Conservation (phyloP, 2,113 vertebrate genomes). For the Bos javanicus region DNA sequence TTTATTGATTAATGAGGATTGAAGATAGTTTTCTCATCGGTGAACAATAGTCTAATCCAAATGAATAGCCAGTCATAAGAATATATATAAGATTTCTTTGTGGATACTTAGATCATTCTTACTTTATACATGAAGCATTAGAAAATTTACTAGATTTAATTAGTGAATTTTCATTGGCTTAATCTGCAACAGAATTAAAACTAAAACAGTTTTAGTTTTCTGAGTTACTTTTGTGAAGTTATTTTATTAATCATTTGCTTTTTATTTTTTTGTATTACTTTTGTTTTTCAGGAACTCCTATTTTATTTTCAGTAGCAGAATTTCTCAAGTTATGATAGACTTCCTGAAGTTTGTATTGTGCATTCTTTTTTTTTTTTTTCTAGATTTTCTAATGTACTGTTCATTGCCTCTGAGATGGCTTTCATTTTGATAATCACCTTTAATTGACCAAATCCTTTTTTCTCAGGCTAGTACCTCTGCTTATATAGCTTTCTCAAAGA, state of each 20-base stretch:
- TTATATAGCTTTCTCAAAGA: background rate
- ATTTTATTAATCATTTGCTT: background rate
- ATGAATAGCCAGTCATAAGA: background rate
- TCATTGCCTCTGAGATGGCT: background rate
- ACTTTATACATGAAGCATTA: background rate
- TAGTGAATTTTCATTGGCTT: background rate
- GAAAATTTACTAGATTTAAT: background rate
- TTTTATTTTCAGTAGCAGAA: background rate
- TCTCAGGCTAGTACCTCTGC: background rate
- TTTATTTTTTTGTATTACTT: background rate
- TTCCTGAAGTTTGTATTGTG: background rate
- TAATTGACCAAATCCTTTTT: background rate
- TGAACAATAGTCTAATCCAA: background rate
- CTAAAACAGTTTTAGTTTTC: background rate
- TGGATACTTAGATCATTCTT: background rate
- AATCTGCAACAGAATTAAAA: background rate
- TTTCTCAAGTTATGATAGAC: background rate
- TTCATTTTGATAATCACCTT: conserved; percentile 26
- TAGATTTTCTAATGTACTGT: background rate
- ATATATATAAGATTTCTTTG: background rate
- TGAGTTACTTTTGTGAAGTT: background rate
- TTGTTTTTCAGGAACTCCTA: background rate
- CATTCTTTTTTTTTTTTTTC: background rate
- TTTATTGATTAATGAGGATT: background rate
- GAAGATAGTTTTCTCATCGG: background rate